Evolutionary conservation across 2,113 vertebrate species (phyloP).

Genomic region (Nymphicus hollandicus): DNA sequence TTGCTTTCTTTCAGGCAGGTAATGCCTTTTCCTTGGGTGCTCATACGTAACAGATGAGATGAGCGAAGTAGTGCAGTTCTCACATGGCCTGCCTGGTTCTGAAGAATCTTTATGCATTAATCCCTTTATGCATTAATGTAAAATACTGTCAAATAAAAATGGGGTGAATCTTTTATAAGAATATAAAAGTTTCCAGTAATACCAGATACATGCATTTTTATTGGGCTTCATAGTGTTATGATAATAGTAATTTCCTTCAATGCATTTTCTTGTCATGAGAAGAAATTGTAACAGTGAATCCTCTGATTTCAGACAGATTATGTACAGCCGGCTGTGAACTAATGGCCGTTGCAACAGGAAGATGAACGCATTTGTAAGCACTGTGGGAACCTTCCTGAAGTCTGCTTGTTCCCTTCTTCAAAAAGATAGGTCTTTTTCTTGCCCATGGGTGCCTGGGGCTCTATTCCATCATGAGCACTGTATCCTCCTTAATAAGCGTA

Average conservation of each 20-base stretch:
- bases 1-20: not conserved
- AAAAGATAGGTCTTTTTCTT: not conserved
- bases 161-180: not conserved
- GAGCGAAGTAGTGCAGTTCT: not conserved
- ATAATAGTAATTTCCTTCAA: not conserved
- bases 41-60: accelerated
- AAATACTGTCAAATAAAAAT: not conserved
- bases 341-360: not conserved
- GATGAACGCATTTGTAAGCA: accelerated
- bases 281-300: not conserved
- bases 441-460: not conserved
- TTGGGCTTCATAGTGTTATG: not conserved
- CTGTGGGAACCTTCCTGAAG: not conserved
- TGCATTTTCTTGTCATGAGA: not conserved
- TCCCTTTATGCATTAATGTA: not conserved
- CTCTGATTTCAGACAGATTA: not conserved
- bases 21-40: accelerated
- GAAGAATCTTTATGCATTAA: not conserved
- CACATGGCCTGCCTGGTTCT: not conserved
- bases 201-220: not conserved
- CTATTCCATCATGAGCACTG: accelerated
- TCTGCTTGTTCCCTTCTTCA: not conserved
- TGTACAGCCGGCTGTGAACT: not conserved
- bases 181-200: not conserved
- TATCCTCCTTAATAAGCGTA: not conserved